These are phyloP conservation scores for Brachirus orientalis DNA, from an alignment of 2,113 vertebrate species.

Conservation along the genomic window DNA sequence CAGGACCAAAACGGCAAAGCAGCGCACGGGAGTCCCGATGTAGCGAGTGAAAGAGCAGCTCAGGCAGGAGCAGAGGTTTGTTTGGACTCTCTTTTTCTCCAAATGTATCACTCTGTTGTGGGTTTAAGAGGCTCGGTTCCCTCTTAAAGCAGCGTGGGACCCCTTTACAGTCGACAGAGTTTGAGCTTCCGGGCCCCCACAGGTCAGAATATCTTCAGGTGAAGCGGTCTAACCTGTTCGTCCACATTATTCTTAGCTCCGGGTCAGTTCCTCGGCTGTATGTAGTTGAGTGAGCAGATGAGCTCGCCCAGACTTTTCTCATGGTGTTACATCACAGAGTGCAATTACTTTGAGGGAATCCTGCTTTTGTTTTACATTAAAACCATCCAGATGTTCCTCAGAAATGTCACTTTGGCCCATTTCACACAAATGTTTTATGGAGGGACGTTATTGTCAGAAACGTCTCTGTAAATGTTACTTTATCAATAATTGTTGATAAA, in stretches of 20 bases:
- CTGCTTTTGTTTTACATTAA: too few relatives aligned
- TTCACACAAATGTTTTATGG: too few relatives aligned
- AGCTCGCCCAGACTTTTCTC: too few relatives aligned
- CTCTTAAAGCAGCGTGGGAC: background rate
- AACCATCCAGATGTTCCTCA: too few relatives aligned
- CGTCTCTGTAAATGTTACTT: too few relatives aligned
- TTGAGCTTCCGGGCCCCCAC: background rate
- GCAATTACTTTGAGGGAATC: too few relatives aligned
- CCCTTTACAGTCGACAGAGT: background rate
- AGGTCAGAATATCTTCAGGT: background rate
- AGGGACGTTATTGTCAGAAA: too few relatives aligned
- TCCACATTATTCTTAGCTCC: constrained; percentile 36
- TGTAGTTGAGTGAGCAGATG: too few relatives aligned
- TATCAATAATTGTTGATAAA: too few relatives aligned
- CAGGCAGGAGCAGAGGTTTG: constrained; percentile 51
- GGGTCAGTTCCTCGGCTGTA: background rate
- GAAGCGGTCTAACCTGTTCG: constrained; percentile 66
- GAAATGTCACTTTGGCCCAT: too few relatives aligned
- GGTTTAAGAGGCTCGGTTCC: fast-evolving
- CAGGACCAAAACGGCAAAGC: constrained; percentile 59
- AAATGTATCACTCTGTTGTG: background rate
- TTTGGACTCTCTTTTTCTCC: background rate
- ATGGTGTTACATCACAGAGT: too few relatives aligned
- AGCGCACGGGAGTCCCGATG: constrained; percentile 42
- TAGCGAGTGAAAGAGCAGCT: background rate